Evolutionary conservation across 2,113 vertebrate species (phyloP).

Genomic region (Catharus bicknelli): DNA sequence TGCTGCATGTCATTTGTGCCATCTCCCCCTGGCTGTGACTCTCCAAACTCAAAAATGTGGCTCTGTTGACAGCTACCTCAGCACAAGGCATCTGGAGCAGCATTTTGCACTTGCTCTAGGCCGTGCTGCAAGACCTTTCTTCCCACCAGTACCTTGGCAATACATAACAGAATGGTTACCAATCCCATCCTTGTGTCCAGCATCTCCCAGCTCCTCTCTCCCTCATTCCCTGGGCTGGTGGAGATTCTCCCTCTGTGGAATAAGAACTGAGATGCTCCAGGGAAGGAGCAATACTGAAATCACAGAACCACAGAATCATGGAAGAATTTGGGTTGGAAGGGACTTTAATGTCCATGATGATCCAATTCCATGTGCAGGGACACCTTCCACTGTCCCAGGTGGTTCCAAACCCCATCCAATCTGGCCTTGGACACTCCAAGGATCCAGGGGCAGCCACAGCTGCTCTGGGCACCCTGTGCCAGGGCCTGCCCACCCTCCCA

Average conservation of each 20-base stretch:
- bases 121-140: background rate
- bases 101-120: background rate
- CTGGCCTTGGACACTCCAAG: background rate
- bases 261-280: background rate
- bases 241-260: background rate
- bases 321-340: background rate
- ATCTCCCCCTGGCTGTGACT: background rate
- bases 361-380: background rate
- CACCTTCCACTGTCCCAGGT: fast-evolving
- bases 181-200: background rate
- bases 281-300: background rate
- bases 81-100: background rate
- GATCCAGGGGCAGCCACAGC: background rate
- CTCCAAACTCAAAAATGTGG: fast-evolving
- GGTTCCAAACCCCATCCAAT: background rate
- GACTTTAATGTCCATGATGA: background rate
- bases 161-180: background rate
- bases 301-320: background rate
- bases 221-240: background rate
- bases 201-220: background rate
- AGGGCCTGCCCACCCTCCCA: too few species aligned
- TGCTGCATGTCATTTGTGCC: fast-evolving
- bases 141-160: background rate
- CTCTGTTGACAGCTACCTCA: background rate
- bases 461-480: background rate